These are phyloP conservation scores for Batillaria attramentaria DNA, from an alignment of 1,140 invertebrate species.

Conservation along the genomic window DNA sequence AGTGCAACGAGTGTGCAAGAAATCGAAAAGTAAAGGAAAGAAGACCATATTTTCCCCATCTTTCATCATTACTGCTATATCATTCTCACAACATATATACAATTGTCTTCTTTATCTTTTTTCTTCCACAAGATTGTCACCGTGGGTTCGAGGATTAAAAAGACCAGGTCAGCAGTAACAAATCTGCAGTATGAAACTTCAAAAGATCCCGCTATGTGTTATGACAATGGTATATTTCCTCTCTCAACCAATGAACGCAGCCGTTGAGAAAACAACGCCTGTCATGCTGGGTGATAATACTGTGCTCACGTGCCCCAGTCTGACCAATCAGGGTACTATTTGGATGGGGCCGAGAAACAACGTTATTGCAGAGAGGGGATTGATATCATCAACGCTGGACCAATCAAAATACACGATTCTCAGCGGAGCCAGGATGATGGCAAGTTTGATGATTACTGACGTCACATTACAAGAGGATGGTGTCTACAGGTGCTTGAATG, in stretches of 20 bases:
- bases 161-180: too few species aligned
- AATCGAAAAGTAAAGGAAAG: too few species aligned
- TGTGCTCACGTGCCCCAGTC: background rate
- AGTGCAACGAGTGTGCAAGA: too few species aligned
- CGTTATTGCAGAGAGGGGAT: background rate
- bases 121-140: too few species aligned
- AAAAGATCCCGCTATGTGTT: too few species aligned
- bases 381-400: background rate
- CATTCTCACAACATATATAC: too few species aligned
- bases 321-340: background rate
- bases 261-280: background rate
- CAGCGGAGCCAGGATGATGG: background rate
- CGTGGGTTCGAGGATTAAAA: too few species aligned
- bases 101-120: too few species aligned
- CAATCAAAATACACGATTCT: background rate
- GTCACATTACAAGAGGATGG: background rate
- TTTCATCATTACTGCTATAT: too few species aligned
- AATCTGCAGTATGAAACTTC: too few species aligned
- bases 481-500: constrained; percentile 6
- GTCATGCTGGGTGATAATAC: background rate
- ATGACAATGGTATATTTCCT: too few species aligned
- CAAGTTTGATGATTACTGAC: background rate
- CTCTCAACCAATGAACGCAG: background rate
- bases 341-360: constrained; percentile 2
- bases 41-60: too few species aligned